Base-by-base conservation (phyloP, 1,140 invertebrate genomes). In the Penaeus vannamei region DNA sequence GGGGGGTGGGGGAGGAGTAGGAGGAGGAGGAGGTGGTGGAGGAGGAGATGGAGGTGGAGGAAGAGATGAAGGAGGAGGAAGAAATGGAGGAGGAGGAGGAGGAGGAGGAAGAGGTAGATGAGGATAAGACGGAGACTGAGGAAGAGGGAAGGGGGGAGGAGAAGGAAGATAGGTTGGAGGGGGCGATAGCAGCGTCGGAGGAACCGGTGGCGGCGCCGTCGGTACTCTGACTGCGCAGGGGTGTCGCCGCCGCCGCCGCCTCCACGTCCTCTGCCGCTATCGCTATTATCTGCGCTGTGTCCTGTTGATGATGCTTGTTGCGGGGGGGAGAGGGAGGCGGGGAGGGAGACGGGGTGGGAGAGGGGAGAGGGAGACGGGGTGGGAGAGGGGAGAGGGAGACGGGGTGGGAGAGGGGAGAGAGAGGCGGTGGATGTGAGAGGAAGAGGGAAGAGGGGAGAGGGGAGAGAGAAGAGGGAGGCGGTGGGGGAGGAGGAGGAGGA, bases 71-170 rank as follows among this genome's bases (percentile, higher is more conserved):
- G 17, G 23, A 12, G 4, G 22, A 4, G 60, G 36, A 84, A 12
- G 22, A 60, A 2, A 23, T 5, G 10, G 61, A 64, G 61, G 7
- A 5, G 64, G 22, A 14, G 60, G 23, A 19, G 26, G 81, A 61
- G 20, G 32, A 26, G 5, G 81, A 62, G n/a, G 32, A 26, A 64
- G 53, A 53, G 64, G 53, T 62, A 60, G 64, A 61, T 42, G 82
- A 84, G 82, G 64, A 59, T 36, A 59, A 84, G 82, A 62, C 29
- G 64, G 82, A 62, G 80, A n/a, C n/a, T n/a, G 32, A 36, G 60
- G 29, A 26, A 10, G 32, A 10, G 76, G n/a, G 3, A 8, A 10
- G 8, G 36, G n/a, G 32, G 29, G 23, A 20, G 77, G 76, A 46
- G 20, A 29, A 22, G 5, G 14, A n/a, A n/a, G n/a, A n/a, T n/a